Evolutionary conservation across 1,140 invertebrate species (phyloP), one percentile per base, ranked within the genome.

Genomic region (Drosophila ercepeae): DNA sequence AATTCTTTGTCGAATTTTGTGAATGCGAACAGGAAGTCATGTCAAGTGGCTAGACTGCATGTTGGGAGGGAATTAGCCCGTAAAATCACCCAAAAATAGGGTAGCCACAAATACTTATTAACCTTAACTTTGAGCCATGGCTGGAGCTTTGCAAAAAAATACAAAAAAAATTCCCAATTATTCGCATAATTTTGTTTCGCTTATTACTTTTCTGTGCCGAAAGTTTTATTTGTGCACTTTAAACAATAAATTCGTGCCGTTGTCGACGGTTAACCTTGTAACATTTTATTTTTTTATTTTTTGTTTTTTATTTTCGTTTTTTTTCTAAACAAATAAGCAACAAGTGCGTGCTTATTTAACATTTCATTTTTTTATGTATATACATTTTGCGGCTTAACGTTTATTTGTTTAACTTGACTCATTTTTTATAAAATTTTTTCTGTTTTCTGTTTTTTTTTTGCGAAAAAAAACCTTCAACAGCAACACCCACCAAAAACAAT

Each of bases 211-310:
- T 52, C 19, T 65, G 46, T 52, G 45, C 60, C 67, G 67, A 67
- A 65, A 53, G n/a, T 53, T 53, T 44, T 70, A 67, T 71, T 65
- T 71, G 64, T 58, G 49, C 41, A 51, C 29, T 70, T 70, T 58
- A 67, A 67, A 67, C 60, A 67, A 67, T 67, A 67, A 64, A 53
- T 67, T 67, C 64, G 64, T 45, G 64, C 64, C 64, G 64, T 67
- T 67, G 61, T 44, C 61, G 29, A 39, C 34, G 64, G 21, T 27
- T 67, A 67, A 45, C 64, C 64, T 67, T 67, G 64, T 67, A 67
- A 67, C 61, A 67, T 63, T 63, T 67, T 25, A 65, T 49, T 67
- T 65, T 65, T 41, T 48, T 60, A 44, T 67, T 53, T 67, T 67
- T 67, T n/a, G n/a, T n/a, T n/a, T n/a, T n/a, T n/a, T n/a, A n/a